phyloP scores from a whole-genome alignment of 1,140 invertebrate species.

The Arion vulgaris region DNA sequence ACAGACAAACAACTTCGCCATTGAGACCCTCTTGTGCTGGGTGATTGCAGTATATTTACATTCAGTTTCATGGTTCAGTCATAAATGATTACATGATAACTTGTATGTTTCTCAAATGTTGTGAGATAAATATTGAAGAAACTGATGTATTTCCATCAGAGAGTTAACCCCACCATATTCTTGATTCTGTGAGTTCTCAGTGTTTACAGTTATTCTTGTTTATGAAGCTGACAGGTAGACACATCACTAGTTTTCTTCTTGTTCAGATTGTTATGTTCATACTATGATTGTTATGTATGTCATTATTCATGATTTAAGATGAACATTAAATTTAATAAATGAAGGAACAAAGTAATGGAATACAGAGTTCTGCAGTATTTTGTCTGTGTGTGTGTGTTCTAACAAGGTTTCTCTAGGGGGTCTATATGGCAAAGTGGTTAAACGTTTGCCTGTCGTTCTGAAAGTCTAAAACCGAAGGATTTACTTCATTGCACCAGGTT shows the following conservation, averaged over 20 bases:
- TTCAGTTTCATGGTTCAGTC: too few relatives aligned
- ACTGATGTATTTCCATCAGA: not conserved
- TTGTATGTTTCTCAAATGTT: too few relatives aligned
- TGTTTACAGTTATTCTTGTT: not conserved
- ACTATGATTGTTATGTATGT: constrained; percentile 20
- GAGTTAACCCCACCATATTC: not conserved
- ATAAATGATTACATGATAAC: too few relatives aligned
- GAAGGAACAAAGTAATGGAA: constrained; percentile 6
- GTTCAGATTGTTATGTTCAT: constrained; percentile 13
- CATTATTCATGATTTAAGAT: constrained; percentile 31
- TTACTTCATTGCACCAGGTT: too few relatives aligned
- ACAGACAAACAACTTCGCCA: too few relatives aligned
- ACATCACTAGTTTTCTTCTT: not conserved
- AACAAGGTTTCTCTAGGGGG: too few relatives aligned
- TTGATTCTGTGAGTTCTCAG: not conserved
- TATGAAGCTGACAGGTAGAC: not conserved
- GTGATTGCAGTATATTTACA: too few relatives aligned
- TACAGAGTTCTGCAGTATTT: not conserved
- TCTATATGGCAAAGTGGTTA: too few relatives aligned
- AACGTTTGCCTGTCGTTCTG: too few relatives aligned
- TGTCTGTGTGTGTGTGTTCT: not conserved
- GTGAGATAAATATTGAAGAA: too few relatives aligned
- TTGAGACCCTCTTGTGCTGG: too few relatives aligned
- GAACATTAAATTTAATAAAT: constrained; percentile 31
- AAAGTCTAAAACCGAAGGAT: too few relatives aligned